Conservation (phyloP, 2,113 vertebrate genomes). For the Sterna hirundo region DNA sequence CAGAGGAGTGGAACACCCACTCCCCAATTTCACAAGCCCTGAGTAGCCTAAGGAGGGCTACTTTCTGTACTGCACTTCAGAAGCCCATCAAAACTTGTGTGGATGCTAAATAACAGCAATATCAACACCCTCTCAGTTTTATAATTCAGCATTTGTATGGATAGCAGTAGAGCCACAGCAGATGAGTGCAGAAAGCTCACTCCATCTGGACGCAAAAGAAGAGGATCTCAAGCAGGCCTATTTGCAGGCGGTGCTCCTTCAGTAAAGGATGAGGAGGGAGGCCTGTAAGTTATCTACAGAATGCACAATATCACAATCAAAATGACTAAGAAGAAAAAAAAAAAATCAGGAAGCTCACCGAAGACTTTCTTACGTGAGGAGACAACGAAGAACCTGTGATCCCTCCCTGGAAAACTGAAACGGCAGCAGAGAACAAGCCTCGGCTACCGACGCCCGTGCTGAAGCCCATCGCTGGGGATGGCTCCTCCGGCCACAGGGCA, state of each 20-base stretch:
- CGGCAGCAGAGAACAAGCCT: neutral
- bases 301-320: neutral
- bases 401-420: neutral
- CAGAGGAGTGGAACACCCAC: neutral
- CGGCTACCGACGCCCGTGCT: accelerated
- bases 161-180: neutral
- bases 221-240: neutral
- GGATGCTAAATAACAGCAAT: neutral
- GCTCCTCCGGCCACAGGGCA: neutral
- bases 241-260: neutral
- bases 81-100: neutral
- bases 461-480: too few relatives aligned
- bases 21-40: neutral
- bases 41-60: neutral
- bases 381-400: neutral
- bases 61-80: neutral
- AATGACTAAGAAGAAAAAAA: neutral
- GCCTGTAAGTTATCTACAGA: neutral
- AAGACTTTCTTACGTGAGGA: neutral
- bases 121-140: neutral
- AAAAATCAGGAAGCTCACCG: neutral
- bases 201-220: neutral
- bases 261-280: neutral
- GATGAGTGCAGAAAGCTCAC: neutral
- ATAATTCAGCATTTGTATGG: neutral